phyloP scores from a whole-genome alignment of 2,888 invertebrate genomes.

The Nycteola revayana region DNA sequence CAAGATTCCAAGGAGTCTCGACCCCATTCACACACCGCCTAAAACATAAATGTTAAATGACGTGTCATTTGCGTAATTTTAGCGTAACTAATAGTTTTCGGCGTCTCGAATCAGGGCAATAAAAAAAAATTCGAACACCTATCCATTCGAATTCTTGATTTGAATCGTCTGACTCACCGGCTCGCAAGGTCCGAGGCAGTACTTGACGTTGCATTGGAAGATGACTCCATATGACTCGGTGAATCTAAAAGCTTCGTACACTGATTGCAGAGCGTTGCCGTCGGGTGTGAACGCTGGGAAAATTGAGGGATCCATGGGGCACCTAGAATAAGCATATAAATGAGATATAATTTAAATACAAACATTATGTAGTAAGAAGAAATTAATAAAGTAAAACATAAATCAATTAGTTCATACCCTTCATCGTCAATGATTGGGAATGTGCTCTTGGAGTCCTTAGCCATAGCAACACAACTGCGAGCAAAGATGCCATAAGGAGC shows the following conservation, averaged over 20 bases:
- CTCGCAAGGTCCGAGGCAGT: conserved; percentile 96
- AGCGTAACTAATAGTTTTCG: conserved; percentile 24
- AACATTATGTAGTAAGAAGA: neutral
- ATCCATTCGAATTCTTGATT: conserved; percentile 13
- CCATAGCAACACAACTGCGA: conserved; percentile 97
- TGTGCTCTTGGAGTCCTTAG: conserved; percentile 97
- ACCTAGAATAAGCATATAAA: conserved; percentile 70
- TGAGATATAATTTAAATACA: neutral
- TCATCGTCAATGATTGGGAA: conserved; percentile 98
- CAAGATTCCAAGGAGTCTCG: conserved; percentile 94
- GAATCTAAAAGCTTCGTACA: conserved; percentile 97
- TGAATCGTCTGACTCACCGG: conserved; percentile 84
- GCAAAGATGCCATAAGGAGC: conserved; percentile 98
- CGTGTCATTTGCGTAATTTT: conserved; percentile 26
- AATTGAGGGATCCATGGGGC: conserved; percentile 95
- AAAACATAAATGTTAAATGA: conserved; percentile 39
- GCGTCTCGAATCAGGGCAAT: conserved; percentile 25
- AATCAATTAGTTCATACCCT: conserved; percentile 81
- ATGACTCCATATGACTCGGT: conserved; percentile 98
- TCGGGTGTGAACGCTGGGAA: conserved; percentile 96
- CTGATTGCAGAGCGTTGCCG: conserved; percentile 93
- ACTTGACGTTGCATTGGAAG: conserved; percentile 98
- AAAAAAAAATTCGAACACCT: conserved; percentile 15
- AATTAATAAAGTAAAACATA: neutral
- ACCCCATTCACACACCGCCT: conserved; percentile 96